These are phyloP conservation scores for Kradibia gibbosae DNA, from an alignment of 1,140 invertebrate genomes.

Conservation along the genomic window DNA sequence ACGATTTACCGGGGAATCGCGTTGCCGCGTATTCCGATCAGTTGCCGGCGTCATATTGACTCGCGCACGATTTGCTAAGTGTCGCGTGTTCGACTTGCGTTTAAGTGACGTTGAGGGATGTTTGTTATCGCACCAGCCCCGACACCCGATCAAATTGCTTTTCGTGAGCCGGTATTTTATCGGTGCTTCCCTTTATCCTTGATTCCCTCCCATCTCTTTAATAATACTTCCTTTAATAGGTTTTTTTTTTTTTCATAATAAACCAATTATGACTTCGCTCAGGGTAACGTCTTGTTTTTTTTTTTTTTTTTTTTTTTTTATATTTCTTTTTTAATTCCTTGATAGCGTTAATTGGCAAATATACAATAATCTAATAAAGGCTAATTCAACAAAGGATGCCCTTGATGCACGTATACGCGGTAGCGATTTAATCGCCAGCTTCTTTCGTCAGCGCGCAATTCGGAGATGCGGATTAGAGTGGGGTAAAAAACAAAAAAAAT, in stretches of 20 bases:
- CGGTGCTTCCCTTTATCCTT: background rate
- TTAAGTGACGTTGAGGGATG: constrained; percentile 14
- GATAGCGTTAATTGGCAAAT: too few species aligned
- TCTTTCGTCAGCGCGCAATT: background rate
- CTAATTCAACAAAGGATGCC: too few species aligned
- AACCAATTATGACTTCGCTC: too few species aligned
- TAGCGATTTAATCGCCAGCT: too few species aligned
- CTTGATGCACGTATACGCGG: too few species aligned
- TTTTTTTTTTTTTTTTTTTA: too few species aligned
- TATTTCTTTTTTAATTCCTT: too few species aligned
- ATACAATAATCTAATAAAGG: too few species aligned
- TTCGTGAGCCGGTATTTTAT: background rate
- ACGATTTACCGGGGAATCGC: constrained; percentile 36
- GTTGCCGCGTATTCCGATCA: background rate
- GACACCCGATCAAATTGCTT: background rate
- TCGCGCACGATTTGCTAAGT: constrained; percentile 32
- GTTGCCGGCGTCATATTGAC: constrained; percentile 18
- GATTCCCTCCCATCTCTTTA: background rate
- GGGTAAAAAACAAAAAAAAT: background rate
- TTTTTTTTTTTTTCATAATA: background rate
- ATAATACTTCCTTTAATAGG: background rate
- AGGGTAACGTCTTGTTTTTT: too few species aligned
- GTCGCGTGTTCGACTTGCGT: background rate
- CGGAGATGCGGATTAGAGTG: background rate
- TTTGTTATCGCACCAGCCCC: constrained; percentile 5